A percentile compares a stretch with the other conserved stretches of the same genome.
Evolutionary conservation across 2,113 vertebrate species (phyloP).

Genomic region (Perca flavescens): DNA sequence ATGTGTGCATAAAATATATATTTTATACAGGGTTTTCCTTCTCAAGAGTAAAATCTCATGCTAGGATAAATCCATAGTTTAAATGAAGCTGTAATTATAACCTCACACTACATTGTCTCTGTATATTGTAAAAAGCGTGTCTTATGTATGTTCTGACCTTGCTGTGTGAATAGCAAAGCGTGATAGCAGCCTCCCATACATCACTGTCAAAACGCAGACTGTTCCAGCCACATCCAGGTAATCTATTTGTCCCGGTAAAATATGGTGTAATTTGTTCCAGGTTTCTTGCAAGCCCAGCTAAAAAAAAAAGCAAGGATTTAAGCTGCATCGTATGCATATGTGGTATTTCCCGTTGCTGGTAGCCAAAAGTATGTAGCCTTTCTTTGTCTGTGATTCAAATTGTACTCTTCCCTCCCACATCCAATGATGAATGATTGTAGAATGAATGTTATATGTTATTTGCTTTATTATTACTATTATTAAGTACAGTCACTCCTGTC

Average conservation of each 20-base stretch:
- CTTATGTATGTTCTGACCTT: constrained; percentile 73
- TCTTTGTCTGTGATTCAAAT: constrained; percentile 5
- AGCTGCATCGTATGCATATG: constrained; percentile 41
- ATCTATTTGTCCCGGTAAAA: constrained; percentile 80
- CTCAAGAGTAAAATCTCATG: not conserved
- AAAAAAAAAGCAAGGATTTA: constrained; percentile 39
- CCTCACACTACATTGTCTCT: constrained; percentile 12
- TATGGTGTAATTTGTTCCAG: constrained; percentile 72
- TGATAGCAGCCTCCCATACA: constrained; percentile 78
- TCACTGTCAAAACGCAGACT: constrained; percentile 80
- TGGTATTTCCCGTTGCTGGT: constrained; percentile 34
- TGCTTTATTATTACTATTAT: constrained; percentile 17
- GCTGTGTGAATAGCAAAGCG: constrained; percentile 66
- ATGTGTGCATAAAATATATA: not conserved
- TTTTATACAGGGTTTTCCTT: not conserved
- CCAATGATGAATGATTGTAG: not conserved
- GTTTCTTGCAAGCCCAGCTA: constrained; percentile 73
- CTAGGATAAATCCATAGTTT: constrained; percentile 12
- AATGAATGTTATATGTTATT: not conserved
- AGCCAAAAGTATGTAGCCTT: not conserved
- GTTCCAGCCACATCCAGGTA: constrained; percentile 72
- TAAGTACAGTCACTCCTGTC: not conserved
- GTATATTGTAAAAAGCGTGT: constrained; percentile 46
- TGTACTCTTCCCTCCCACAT: not conserved
- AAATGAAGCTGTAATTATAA: constrained; percentile 23